These are phyloP conservation scores for Parotocinclus haroldoi DNA, from an alignment of 2,797 vertebrate genomes.

Conservation along the genomic window DNA sequence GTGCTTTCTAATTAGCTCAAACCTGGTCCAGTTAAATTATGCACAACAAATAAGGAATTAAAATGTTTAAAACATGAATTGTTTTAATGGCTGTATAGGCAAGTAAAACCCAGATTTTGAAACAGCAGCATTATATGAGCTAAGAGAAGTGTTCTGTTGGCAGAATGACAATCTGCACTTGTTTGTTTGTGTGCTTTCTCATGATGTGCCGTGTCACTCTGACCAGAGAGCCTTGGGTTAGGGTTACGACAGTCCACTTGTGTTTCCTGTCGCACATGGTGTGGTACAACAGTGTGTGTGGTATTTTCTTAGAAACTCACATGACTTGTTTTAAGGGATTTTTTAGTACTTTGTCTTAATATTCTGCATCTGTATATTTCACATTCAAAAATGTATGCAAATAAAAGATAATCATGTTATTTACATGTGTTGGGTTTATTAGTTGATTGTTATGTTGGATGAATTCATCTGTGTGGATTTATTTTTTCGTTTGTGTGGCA, in stretches of 20 bases:
- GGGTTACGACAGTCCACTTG: constrained; percentile 25
- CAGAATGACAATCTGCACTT: constrained; percentile 21
- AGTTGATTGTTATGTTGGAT: too few species aligned
- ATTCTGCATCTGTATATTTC: too few species aligned
- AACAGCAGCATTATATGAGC: not conserved
- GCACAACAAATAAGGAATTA: too few species aligned
- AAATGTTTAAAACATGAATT: too few species aligned
- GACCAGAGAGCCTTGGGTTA: constrained; percentile 17
- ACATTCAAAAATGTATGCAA: too few species aligned
- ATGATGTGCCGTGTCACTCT: constrained; percentile 32
- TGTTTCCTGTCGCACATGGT: constrained; percentile 37
- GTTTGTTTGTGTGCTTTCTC: not conserved
- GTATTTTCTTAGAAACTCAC: constrained; percentile 18
- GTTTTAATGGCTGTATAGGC: too few species aligned
- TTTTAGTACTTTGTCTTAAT: not conserved
- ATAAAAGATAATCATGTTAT: too few species aligned
- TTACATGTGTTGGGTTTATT: too few species aligned
- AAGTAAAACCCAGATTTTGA: not conserved
- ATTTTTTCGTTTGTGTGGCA: too few species aligned
- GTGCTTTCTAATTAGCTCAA: too few species aligned
- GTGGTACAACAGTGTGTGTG: constrained; percentile 20
- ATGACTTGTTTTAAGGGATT: not conserved
- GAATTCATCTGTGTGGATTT: too few species aligned
- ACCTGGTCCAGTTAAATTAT: too few species aligned
- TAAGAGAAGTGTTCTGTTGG: not conserved